Evolutionary conservation across 2,888 invertebrate genomes (phyloP).

Genomic region (Minunthozetes semirufus): DNA sequence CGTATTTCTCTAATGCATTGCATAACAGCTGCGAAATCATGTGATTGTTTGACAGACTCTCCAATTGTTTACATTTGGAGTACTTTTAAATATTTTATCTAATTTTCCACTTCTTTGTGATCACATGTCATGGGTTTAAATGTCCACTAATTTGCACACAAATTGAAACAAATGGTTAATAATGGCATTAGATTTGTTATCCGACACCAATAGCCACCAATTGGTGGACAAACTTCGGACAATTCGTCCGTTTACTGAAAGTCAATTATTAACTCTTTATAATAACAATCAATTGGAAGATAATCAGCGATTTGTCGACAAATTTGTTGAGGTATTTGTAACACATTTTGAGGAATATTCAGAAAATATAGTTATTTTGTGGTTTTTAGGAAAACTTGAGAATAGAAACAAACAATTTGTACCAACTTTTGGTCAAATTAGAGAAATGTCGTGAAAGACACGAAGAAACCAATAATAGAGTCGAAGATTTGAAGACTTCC

Average conservation of each 20-base stretch:
- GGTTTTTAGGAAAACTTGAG: constrained; percentile 6
- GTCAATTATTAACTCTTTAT: constrained; percentile 36
- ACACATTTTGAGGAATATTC: neutral
- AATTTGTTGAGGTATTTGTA: constrained; percentile 33
- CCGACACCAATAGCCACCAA: neutral
- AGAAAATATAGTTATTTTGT: neutral
- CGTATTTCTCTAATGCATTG: neutral
- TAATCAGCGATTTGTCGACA: constrained; percentile 24
- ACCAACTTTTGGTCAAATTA: constrained; percentile 29
- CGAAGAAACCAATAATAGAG: neutral
- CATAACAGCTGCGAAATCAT: neutral
- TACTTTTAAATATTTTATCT: neutral
- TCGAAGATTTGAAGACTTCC: neutral
- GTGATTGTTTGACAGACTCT: neutral
- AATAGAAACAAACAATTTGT: constrained; percentile 28
- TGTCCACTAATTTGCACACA: neutral
- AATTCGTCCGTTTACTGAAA: constrained; percentile 38
- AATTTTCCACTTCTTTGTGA: neutral
- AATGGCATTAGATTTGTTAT: neutral
- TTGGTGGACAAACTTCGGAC: constrained; percentile 36
- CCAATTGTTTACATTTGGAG: neutral
- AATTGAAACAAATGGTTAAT: neutral
- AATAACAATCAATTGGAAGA: constrained; percentile 30
- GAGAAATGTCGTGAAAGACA: constrained; percentile 34
- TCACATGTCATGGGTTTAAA: neutral